Conservation (phyloP, 92 coral and sea anemone genomes). For the Palythoa heliodiscus region DNA sequence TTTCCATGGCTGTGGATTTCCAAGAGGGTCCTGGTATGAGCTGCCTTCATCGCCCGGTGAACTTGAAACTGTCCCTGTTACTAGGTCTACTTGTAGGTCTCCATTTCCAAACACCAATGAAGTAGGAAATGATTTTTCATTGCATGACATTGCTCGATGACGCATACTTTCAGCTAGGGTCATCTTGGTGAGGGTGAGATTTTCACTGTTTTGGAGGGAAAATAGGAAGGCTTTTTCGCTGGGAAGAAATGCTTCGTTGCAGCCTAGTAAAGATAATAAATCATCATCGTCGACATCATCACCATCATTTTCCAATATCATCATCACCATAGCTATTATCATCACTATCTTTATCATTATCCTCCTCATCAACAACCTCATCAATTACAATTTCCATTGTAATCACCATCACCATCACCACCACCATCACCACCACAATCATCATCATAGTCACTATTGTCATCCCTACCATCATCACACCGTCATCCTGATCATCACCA, state of each 20-base stretch:
- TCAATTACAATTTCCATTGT: no score
- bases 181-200: not conserved
- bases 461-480: no score
- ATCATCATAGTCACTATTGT: no score
- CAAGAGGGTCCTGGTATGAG: not conserved
- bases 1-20: not conserved
- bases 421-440: not conserved
- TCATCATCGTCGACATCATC: not conserved
- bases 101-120: constrained; percentile 34
- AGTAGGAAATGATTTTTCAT: not conserved
- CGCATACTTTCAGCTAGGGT: not conserved
- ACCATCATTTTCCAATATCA: not conserved
- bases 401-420: no score
- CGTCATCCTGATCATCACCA: no score
- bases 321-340: no score
- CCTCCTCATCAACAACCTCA: no score
- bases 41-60: not conserved
- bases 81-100: constrained; percentile 7
- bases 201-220: constrained; percentile 5
- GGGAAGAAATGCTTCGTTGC: not conserved
- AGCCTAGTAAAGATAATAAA: constrained; percentile 1
- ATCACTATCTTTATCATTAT: not conserved
- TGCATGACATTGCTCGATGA: constrained; percentile 9
- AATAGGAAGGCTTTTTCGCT: constrained; percentile 27
- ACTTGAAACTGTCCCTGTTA: not conserved